phyloP scores from a whole-genome alignment of 2,888 invertebrate genomes.

The Rhingia rostrata region DNA sequence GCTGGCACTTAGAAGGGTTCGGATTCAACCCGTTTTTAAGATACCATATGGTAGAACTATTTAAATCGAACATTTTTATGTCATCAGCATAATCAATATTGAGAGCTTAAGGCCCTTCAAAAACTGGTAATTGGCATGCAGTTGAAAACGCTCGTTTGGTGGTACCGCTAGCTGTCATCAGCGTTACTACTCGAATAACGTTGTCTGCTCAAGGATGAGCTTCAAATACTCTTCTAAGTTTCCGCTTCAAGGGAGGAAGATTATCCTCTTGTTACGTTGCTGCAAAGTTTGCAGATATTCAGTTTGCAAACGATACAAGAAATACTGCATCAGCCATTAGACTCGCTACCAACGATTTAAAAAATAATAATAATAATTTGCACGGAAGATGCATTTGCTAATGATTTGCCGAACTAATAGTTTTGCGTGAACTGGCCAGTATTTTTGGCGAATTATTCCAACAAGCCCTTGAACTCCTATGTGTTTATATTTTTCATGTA shows the following conservation, averaged over 20 bases:
- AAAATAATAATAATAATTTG: too few relatives aligned
- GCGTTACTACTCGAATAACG: slow-evolving; percentile 1
- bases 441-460: slow-evolving; percentile 13
- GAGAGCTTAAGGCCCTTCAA: slow-evolving; percentile 8
- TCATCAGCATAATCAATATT: too few relatives aligned
- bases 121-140: not conserved
- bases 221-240: not conserved
- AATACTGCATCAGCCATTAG: too few relatives aligned
- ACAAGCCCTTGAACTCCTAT: slow-evolving; percentile 4
- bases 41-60: too few relatives aligned
- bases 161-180: not conserved
- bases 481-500: slow-evolving; percentile 3
- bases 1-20: too few relatives aligned
- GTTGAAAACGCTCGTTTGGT: not conserved
- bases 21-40: too few relatives aligned
- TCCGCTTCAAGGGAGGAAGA: too few relatives aligned
- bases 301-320: slow-evolving; percentile 15
- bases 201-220: slow-evolving; percentile 5
- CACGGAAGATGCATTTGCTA: not conserved
- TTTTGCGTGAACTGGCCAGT: slow-evolving; percentile 20
- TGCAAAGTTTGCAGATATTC: slow-evolving; percentile 24
- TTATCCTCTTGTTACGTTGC: slow-evolving; percentile 4
- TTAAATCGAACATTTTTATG: too few relatives aligned
- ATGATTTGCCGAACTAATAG: slow-evolving; percentile 1
- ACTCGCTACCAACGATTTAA: too few relatives aligned